Base-by-base conservation (phyloP, 2,888 invertebrate genomes). In the Drosophila limbata region DNA sequence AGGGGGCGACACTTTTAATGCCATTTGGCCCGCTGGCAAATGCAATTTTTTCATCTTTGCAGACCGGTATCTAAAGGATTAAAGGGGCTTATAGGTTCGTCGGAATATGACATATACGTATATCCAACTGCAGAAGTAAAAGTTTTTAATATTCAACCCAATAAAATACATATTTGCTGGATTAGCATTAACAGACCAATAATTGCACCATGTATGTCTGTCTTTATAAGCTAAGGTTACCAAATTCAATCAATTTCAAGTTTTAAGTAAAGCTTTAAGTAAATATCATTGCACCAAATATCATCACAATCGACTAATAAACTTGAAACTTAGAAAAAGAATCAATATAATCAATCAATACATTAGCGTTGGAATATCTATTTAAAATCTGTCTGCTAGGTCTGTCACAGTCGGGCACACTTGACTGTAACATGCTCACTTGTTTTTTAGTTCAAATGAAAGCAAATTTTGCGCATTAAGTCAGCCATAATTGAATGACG, bases 401-500 rank as follows among this genome's bases (percentile, higher is more conserved):
- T 37, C n/a, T 37, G 6, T 37, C n/a, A 8, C 8, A 37, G 37
- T 37, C 37, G 37, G n/a, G 37, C 37, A n/a, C 6, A n/a, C 37
- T n/a, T n/a, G 37, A 35, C 35, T 35, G 13, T 6, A 37, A n/a
- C n/a, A n/a, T n/a, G 4, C n/a, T 11, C 11, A 13, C 13, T 42
- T 45, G n/a, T 79, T 65, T 40, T 47, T 63, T 10, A 45, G 50
- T 48, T 55, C 40, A 72, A 70, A 81, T 70, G 63, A 74, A 81
- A 72, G 69, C 78, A 69, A 86, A 82, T 72, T 81, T 82, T 67
- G 72, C 66, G 74, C 78, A 77, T 86, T 86, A 82, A 81, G 61
- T 84, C 51, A 72, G 84, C 87, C 72, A 81, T 81, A 86, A 86
- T 82, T 82, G 87, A 84, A 84, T 86, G 79, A 84, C 69, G 64